Percentiles rank a stretch among this genome's conserved stretches.
phyloP scores from a whole-genome alignment of 2,888 invertebrate species.

The Trissoscelio sp. region DNA sequence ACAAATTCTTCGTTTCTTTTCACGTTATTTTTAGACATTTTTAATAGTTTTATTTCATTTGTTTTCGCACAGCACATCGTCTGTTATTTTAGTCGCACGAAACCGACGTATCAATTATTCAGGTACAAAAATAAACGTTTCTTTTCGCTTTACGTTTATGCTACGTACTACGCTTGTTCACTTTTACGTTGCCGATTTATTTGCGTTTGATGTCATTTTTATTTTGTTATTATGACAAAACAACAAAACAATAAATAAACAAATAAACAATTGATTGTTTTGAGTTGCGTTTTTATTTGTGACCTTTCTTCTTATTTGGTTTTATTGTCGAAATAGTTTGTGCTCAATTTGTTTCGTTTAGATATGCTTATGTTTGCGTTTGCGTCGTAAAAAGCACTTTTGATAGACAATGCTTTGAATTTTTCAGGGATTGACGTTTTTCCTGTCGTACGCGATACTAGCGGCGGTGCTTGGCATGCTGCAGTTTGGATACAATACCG shows the following conservation, averaged over 20 bases:
- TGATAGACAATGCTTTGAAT: constrained; percentile 54
- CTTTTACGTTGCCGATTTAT: constrained; percentile 3
- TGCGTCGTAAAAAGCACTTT: constrained; percentile 24
- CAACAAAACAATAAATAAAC: constrained; percentile 1
- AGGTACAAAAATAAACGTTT: constrained; percentile 10
- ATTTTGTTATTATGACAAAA: no score
- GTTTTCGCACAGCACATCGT: no score
- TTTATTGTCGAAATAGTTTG: constrained; percentile 3
- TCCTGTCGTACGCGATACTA: constrained; percentile 96
- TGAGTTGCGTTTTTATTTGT: constrained; percentile 32
- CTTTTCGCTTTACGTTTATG: not conserved
- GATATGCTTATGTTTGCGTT: constrained; percentile 7
- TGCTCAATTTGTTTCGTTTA: constrained; percentile 27
- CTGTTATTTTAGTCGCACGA: constrained; percentile 43
- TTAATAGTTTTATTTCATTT: no score
- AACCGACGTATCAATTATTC: constrained; percentile 31
- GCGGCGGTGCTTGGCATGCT: constrained; percentile 97
- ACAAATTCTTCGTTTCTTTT: constrained; percentile 1
- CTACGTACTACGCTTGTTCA: not conserved
- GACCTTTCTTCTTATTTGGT: constrained; percentile 16
- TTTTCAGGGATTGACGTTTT: constrained; percentile 96
- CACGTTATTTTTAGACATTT: not conserved
- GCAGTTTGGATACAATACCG: constrained; percentile 98
- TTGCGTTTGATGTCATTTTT: not conserved
- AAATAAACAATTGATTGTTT: not conserved